phyloP scores from a whole-genome alignment of 2,797 vertebrate genomes.

The Tympanoctomys barrerae region DNA sequence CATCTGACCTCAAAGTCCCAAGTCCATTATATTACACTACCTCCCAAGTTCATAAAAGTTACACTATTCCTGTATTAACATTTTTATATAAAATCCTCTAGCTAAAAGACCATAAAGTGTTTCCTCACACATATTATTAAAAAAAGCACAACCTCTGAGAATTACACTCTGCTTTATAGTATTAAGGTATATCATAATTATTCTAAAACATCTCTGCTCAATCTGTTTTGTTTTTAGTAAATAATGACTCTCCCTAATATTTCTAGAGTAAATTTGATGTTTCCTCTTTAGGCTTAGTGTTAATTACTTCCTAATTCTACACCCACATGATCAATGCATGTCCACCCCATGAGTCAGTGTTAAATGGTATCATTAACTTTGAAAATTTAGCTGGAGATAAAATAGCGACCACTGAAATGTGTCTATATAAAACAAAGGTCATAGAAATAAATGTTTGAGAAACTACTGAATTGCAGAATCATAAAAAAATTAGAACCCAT shows the following conservation, averaged over 20 bases:
- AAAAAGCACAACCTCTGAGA: conserved; percentile 17
- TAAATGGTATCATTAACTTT: background rate
- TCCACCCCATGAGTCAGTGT: background rate
- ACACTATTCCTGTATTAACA: background rate
- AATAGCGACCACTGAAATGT: background rate
- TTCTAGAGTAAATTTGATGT: background rate
- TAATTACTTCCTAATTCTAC: background rate
- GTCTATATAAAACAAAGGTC: conserved; percentile 5
- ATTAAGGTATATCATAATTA: background rate
- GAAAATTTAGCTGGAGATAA: background rate
- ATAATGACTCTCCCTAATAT: background rate
- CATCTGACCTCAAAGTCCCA: background rate
- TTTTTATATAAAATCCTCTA: conserved; percentile 44
- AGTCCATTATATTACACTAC: background rate
- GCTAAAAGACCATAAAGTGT: conserved; percentile 50
- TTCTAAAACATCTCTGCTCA: background rate
- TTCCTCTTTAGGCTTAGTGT: background rate
- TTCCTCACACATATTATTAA: conserved; percentile 61
- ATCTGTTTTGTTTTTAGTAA: conserved; percentile 53
- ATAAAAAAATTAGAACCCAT: conserved; percentile 8
- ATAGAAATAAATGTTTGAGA: conserved; percentile 12
- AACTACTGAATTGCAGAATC: conserved; percentile 13
- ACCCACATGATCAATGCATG: background rate
- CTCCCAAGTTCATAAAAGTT: conserved; percentile 21
- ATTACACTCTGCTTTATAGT: background rate